Base-by-base conservation (phyloP, 2,888 invertebrate species). In the Muschampia plurimacula region DNA sequence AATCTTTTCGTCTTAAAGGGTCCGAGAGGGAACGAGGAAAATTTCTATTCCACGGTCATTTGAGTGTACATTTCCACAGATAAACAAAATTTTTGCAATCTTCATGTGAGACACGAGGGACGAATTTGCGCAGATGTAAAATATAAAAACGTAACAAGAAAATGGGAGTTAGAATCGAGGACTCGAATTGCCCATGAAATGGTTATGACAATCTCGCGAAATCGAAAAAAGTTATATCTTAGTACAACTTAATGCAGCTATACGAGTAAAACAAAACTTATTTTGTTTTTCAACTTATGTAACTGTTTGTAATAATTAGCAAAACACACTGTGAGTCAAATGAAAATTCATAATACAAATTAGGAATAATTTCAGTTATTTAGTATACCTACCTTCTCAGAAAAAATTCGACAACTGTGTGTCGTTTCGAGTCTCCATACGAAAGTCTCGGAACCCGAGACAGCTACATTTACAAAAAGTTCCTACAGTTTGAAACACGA, bases 61-160 rank as follows among this genome's bases (percentile, higher is more conserved):
- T 46, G 28, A 66, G 7, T 66, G 71, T 62, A 32, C 13, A 59
- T 22, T 36, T 59, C 52, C 39, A 72, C 49, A 67, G 66, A 71
- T 60, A 72, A 72, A 72, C 66, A 72, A 72, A 67, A 66, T 62
- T 62, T 72, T 36, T 55, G 67, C 55, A 62, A 67, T 67, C 41
- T 60, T 62, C 67, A 36, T 55, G 55, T 55, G 52, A 44, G 52
- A 44, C 66, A 60, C 71, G n/a, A 10, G 71, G 66, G 66, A 71
- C 22, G n/a, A 49, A 71, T 71, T 65, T 66, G 59, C 65, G 49
- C 66, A 66, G 66, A 71, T 66, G 49, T 46, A 66, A 60, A 66
- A 64, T 60, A 62, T 28, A 70, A 70, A 64, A 32, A 57, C 28
- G 57, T 44, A 46, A 46, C 59, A 64, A 64, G 49, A 63, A 63